phyloP scores from a whole-genome alignment of 2,888 invertebrate genomes.

The Crioceris asparagi region DNA sequence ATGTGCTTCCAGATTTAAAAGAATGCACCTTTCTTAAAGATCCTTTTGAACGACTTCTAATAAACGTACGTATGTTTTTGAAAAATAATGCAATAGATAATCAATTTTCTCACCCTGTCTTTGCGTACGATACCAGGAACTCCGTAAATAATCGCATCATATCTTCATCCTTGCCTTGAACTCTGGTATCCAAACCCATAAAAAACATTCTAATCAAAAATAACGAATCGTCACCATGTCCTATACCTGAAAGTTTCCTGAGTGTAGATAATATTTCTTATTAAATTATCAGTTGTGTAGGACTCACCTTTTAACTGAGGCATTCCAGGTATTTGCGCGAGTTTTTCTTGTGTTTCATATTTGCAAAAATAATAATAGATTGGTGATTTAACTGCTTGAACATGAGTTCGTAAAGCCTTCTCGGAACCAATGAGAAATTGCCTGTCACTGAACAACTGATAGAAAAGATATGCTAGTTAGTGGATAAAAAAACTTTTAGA shows the following conservation, averaged over 20 bases:
- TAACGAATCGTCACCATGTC: constrained; percentile 23
- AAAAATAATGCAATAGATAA: not conserved
- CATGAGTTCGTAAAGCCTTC: constrained; percentile 23
- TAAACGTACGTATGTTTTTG: not conserved
- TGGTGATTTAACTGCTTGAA: constrained; percentile 21
- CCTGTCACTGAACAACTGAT: constrained; percentile 54
- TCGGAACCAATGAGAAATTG: constrained; percentile 36
- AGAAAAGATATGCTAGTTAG: too few species aligned
- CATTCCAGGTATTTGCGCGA: too few species aligned
- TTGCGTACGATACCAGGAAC: constrained; percentile 23
- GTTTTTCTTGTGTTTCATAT: too few species aligned
- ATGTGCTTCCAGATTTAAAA: too few species aligned
- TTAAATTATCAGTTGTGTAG: too few species aligned
- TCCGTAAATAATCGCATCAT: constrained; percentile 24
- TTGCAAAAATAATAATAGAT: constrained; percentile 23
- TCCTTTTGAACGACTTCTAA: too few species aligned
- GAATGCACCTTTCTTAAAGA: too few species aligned
- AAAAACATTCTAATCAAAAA: constrained; percentile 19
- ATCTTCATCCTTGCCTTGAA: constrained; percentile 17
- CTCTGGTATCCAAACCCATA: constrained; percentile 14
- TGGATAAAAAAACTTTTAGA: too few species aligned
- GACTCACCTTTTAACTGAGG: too few species aligned
- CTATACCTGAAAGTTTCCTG: constrained; percentile 20
- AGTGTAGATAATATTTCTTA: too few species aligned
- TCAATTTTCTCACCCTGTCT: constrained; percentile 16